Base-by-base conservation (phyloP, 2,797 vertebrate genomes). In the Remorina albescens region DNA sequence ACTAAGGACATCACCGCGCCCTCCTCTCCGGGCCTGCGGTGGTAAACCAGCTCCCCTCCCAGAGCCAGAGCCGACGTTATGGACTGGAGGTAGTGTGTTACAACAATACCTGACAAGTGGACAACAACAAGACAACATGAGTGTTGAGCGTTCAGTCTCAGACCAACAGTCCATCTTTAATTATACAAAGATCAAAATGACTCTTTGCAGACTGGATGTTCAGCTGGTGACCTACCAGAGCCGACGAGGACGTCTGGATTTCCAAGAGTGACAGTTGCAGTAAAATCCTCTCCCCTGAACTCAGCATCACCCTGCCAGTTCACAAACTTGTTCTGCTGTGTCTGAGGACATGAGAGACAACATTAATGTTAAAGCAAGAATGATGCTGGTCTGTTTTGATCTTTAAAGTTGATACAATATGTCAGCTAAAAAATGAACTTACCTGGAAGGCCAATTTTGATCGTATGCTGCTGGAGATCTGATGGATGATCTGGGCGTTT, bases 271-370 rank as follows among this genome's bases (percentile, higher is more conserved):
- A 98, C 51, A 0, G 96, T 95, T 0, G 95, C 95, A 0, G 97
- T 98, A 69, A 95, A 98, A 79, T 97, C 95, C 0, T 94, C 88
- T 6, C 96, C 97, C 63, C 93, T 92, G 78, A 95, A 95, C 86
- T 98, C 97, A 0, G 95, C 93, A 0, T 98, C 97, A 6, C 95
- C 88, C 75, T 98, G 97, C 97, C 97, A 98, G 94, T 96, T 98
- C 65, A 98, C 94, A 56, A 98, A 98, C 92, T 96, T 97, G 1
- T 96, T 90, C 67, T 96, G 96, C 68, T 98, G 96, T 0, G 96
- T 97, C 97, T 98, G 92, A 4, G n/a, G 57, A 67, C 11, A 6
- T 2, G 18, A 63, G 12, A 41, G 28, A 56, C 16, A 68, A 53
- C n/a, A 44, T 67, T 1, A 73, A 46, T 8, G n/a, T 10, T 10